Evolutionary conservation across 2,888 invertebrate genomes (phyloP), one percentile per base, ranked within the genome.

Genomic region (Chaetoderma sp.): DNA sequence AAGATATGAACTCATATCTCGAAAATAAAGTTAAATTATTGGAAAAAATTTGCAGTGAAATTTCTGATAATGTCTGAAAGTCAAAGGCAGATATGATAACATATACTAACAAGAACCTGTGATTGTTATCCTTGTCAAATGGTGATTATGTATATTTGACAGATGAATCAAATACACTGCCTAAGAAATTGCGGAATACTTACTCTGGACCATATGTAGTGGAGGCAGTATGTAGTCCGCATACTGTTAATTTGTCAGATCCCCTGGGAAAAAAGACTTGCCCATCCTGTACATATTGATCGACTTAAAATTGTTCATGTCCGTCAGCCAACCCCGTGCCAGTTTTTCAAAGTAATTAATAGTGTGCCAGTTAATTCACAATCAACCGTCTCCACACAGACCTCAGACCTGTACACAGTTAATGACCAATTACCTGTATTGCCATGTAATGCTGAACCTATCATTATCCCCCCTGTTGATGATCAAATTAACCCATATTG

Each of bases 111-210:
- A 36, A 10, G 1, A 59, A 55, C 16, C 30, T 28, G 23, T 13
- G 47, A 8, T 33, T 58, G 8, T 33, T 70, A 10, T 10, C 50
- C 10, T 27, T 70, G 16, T 16, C 16, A 13, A 21, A 16, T 54
- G 68, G 70, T 16, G 67, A 71, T 47, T 72, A 66, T 67, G 70
- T 71, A 4, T 72, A 68, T 59, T 16, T 70, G 10, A 39, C 50
- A 0, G 65, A 63, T 32, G 70, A 68, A 55, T 60, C 59, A 0
- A 28, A n/a, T 30, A 57, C 63, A n/a, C 4, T 64, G 21, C 70
- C 64, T 6, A 54, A 59, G 47, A 73, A 73, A 27, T 39, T 72
- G 3, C 63, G 56, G 47, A 52, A 64, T 23, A 54, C 60, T 16
- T 74, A 60, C 56, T 50, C 25, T 18, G 70, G 67, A 52, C 67